These are phyloP conservation scores for Serinus canaria DNA, from an alignment of 2,113 vertebrate species.

Conservation along the genomic window DNA sequence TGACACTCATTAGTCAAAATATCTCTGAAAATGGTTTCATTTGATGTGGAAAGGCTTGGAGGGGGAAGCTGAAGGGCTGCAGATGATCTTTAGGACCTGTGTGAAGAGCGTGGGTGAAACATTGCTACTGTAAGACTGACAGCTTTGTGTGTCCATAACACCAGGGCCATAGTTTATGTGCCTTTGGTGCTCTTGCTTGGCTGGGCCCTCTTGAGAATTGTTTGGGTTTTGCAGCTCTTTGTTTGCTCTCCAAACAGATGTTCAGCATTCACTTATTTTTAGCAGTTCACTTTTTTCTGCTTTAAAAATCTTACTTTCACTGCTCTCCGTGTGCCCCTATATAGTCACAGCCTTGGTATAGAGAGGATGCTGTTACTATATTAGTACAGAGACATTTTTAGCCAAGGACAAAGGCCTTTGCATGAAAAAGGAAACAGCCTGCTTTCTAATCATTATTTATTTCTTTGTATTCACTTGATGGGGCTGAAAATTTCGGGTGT, in stretches of 20 bases:
- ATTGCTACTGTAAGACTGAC: not conserved
- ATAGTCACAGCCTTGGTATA: not conserved
- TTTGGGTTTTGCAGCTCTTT: not conserved
- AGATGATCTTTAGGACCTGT: not conserved
- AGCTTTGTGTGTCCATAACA: not conserved
- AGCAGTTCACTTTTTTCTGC: not conserved
- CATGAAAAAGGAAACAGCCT: not conserved
- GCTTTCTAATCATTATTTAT: not conserved
- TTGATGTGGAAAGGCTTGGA: not conserved
- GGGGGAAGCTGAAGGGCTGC: not conserved
- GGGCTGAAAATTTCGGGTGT: not conserved
- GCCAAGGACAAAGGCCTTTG: not conserved
- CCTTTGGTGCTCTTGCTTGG: not conserved
- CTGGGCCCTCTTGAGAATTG: not conserved
- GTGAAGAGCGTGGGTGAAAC: not conserved
- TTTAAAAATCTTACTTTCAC: slow-evolving; percentile 29
- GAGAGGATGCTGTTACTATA: slow-evolving; percentile 6
- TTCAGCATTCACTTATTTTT: slow-evolving; percentile 11
- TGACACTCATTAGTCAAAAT: not conserved
- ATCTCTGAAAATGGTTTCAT: not conserved
- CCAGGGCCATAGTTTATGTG: not conserved
- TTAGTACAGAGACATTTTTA: slow-evolving; percentile 38
- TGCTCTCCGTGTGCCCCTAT: not conserved
- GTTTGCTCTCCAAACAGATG: not conserved
- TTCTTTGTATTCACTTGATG: not conserved